phyloP scores from a whole-genome alignment of 2,113 vertebrate species.

The Sphyrna mokarran region DNA sequence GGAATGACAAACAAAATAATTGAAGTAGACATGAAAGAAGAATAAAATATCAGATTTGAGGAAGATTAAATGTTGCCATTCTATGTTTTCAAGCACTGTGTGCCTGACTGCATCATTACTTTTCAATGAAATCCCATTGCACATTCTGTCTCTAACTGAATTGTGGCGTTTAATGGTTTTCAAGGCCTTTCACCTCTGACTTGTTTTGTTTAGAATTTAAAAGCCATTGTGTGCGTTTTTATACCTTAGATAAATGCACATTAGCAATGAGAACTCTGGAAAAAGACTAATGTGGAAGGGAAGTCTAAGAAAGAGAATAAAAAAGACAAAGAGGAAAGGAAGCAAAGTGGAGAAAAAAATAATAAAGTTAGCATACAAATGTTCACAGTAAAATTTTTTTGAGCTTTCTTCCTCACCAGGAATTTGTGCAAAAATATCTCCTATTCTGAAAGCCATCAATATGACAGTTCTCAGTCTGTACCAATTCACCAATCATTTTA shows the following conservation, averaged over 20 bases:
- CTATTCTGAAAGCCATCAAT: not conserved
- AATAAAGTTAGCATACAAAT: not conserved
- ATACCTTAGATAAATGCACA: not conserved
- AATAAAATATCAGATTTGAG: conserved; percentile 4
- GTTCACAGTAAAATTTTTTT: not conserved
- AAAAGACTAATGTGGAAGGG: not conserved
- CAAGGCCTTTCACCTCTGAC: not conserved
- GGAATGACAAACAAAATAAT: conserved; percentile 28
- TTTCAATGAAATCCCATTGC: not conserved
- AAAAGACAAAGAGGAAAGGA: no score
- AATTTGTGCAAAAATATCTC: not conserved
- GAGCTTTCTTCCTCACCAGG: not conserved
- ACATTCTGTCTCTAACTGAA: not conserved
- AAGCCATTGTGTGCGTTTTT: not conserved
- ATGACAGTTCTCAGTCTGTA: not conserved
- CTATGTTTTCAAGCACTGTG: not conserved
- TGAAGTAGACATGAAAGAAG: conserved; percentile 3
- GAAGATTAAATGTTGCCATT: not conserved
- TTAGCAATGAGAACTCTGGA: not conserved
- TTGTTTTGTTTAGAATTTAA: not conserved
- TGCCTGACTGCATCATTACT: not conserved
- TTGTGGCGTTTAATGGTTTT: not conserved
- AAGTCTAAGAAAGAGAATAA: not conserved
- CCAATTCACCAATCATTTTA: not conserved
- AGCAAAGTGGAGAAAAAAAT: not conserved